Evolutionary conservation across 2,797 vertebrate species (phyloP), one percentile per base, ranked within the genome.

Genomic region (Pangasius sanitwongsei): DNA sequence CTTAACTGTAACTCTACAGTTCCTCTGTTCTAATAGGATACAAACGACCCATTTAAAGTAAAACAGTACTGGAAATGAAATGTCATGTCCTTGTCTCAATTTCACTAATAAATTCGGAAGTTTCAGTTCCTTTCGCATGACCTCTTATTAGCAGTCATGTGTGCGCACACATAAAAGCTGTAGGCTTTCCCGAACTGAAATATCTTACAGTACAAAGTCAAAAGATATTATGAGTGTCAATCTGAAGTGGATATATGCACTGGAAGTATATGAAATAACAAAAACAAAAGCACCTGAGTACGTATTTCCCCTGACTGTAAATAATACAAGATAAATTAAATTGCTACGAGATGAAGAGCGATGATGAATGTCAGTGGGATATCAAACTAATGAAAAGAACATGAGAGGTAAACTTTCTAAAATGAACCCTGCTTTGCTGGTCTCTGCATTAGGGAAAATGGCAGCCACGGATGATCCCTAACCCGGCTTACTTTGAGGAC

Each of bases 401-500:
- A 20, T 0, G 28, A 78, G 50, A 4, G 53, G 9, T 78, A 53
- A 16, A 78, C 50, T 34, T 86, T 61, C 59, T 84, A 55, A 85
- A 55, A 85, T 31, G 6, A 70, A 13, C 25, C 55, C 25, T 41
- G 11, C 13, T 23, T 23, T 70, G 7, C 57, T 78, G 53, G 7
- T 85, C 11, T 88, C 87, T 90, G 25, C 61, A 89, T 85, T 85
- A 93, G 92, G 92, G 91, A 65, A 74, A 90, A 65, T 93, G 93
- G 93, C 74, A 82, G 57, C 90, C 93, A 18, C 86, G 85, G 37
- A 88, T 83, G 86, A 92, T 93, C 74, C 81, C 88, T 50, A 93
- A 93, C 83, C 92, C 92, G 1, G 72, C 37, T 13, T 92, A 91
- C 83, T 93, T 90, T 84, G 92, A 93, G 85, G 92, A 92, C 82